Evolutionary conservation across 2,888 invertebrate species (phyloP), one percentile per base, ranked within the genome.

Genomic region (Sinhomidia bicolor): DNA sequence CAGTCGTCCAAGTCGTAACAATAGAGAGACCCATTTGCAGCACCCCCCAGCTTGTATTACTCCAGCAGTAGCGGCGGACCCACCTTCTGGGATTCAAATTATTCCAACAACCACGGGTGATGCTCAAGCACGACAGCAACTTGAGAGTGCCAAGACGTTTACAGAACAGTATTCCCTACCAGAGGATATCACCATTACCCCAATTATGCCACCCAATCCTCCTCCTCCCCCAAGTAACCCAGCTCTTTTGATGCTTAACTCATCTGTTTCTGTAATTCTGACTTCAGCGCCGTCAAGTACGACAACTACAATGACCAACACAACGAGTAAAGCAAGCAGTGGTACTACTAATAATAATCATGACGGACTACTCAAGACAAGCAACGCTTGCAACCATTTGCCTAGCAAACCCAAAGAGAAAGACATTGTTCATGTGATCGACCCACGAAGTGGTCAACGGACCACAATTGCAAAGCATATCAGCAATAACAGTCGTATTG

Each of bases 151-250:
- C 68, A 92, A 92, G 81, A 92, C 91, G 36, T 92, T 91, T 78
- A 90, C 92, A 10, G 92, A 92, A 79, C 92, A 92, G 89, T 92
- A 91, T 89, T 92, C 92, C 60, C 91, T 92, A 26, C 92, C 92
- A 10, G 92, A 92, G 60, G 92, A 92, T 83, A 92, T 92, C 23
- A 92, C 92, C 23, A 92, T 92, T 57, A 92, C 91, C 1, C 91
- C 91, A 2, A 92, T 92, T 51, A 74, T 90, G 47, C 89, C 90
- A 10, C 82, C 90, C 29, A 86, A 82, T 76, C 20, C 60, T 1
- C 79, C 1, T 26, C 44, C 71, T 17, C 10, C 10, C n/a, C 20
- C 20, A 12, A 60, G n/a, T 17, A 78, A 80, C 1, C 84, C 47
- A n/a, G 89, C 86, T 14, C 44, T 89, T 14, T 74, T 89, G 26